Base-by-base conservation (phyloP, 2,888 invertebrate genomes). In the Folsomia candida region DNA sequence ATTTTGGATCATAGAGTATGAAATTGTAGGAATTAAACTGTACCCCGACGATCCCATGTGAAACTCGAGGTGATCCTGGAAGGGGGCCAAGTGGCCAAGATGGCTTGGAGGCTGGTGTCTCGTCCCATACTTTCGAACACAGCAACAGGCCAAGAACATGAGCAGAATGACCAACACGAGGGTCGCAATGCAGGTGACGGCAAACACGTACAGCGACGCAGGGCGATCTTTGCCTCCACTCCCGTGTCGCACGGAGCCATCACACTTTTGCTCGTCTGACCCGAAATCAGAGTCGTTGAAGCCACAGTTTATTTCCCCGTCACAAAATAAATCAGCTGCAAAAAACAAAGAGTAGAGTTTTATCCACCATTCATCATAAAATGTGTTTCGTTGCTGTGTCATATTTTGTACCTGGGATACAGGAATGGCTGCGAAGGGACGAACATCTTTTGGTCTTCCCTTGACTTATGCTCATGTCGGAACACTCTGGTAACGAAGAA, bases 161-260 rank as follows among this genome's bases (percentile, higher is more conserved):
- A 77, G 70, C 14, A 77, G 64, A 11, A 76, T 74, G 57, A 79
- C 79, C 47, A 77, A 67, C 63, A 79, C 69, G 18, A 79, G 73
- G 0, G 79, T 79, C 14, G 72, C 73, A 0, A 79, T 61, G 24
- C 78, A 76, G 18, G 78, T 78, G 25, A 78, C 73, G 26, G 73
- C 79, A 63, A 79, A 79, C 4, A 79, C 77, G 54, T 77, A 78
- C 27, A 79, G 68, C 25, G 78, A 75, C 27, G 71, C 71, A 18
- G 76, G 65, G 26, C 72, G 51, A 57, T 72, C 72, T 3, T 60
- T 63, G 1, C 62, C 66, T 24, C 24, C 60, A 18, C 58, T 27
- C 29, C 70, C 63, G 22, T 61, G 37, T 25, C 69, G 68, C 62
- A 28, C 63, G 22, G 22, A 57, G 24, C 25, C 66, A 27, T 60